Evolutionary conservation across 2,113 vertebrate species (phyloP).

Genomic region (Ramphastos sulfuratus): DNA sequence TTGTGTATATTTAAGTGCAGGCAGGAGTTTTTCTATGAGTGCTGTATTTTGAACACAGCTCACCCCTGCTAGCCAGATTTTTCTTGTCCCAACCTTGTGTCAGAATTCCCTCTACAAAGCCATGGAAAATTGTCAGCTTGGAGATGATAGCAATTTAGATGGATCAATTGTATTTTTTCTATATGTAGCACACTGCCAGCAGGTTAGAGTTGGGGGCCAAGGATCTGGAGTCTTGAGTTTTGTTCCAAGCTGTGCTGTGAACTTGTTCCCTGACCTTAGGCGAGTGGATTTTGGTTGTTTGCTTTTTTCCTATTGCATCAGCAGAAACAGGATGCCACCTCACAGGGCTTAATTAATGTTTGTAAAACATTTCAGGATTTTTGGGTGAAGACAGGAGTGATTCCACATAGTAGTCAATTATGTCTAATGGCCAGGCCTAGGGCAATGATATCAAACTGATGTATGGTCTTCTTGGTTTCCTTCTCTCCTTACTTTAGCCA

Average conservation of each 20-base stretch:
- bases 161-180: background rate
- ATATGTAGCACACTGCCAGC: rapidly evolving
- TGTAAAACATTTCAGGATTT: background rate
- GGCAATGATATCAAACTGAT: background rate
- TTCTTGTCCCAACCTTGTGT: background rate
- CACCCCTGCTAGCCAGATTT: background rate
- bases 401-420: background rate
- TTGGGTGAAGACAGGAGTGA: background rate
- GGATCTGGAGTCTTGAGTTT: background rate
- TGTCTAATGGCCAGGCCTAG: background rate
- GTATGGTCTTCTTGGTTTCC: background rate
- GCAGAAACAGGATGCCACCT: background rate
- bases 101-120: background rate
- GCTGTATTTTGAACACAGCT: background rate
- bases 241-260: background rate
- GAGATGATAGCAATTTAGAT: background rate
- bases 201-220: background rate
- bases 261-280: background rate
- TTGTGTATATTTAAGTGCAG: background rate
- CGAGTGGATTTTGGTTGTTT: background rate
- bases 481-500: background rate
- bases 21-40: background rate
- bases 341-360: background rate
- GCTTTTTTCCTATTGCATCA: background rate
- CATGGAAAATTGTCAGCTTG: background rate